Evolutionary conservation across 2,113 vertebrate species (phyloP).

Genomic region (Proteles cristata): DNA sequence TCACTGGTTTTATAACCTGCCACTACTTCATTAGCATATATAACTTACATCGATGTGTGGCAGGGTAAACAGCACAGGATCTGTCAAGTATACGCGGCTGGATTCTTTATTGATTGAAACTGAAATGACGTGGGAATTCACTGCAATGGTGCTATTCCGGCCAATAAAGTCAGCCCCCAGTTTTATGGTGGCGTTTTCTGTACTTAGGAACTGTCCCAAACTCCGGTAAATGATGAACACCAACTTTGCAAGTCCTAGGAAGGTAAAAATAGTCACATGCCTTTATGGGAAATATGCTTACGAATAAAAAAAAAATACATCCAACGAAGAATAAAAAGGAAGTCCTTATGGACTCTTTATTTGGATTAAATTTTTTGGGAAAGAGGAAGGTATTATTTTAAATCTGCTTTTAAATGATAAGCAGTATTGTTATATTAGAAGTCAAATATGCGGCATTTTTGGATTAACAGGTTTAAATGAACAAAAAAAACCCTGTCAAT

Average conservation of each 20-base stretch:
- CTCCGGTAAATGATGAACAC: slow-evolving; percentile 99
- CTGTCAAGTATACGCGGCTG: slow-evolving; percentile 97
- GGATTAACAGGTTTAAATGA: slow-evolving; percentile 46
- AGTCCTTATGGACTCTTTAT: neutral
- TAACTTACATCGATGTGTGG: slow-evolving; percentile 98
- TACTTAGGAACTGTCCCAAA: slow-evolving; percentile 96
- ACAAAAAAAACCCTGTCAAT: neutral
- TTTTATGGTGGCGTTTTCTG: slow-evolving; percentile 97
- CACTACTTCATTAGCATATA: slow-evolving; percentile 80
- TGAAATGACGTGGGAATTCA: slow-evolving; percentile 98
- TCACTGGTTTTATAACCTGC: slow-evolving; percentile 86
- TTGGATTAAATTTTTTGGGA: neutral
- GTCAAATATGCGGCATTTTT: slow-evolving; percentile 34
- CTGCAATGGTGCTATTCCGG: slow-evolving; percentile 94
- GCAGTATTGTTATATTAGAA: neutral
- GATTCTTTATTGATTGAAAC: slow-evolving; percentile 99
- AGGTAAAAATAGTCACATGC: slow-evolving; percentile 29
- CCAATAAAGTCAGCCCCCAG: slow-evolving; percentile 91
- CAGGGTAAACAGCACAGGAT: slow-evolving; percentile 98
- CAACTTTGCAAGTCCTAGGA: slow-evolving; percentile 95
- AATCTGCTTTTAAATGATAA: slow-evolving; percentile 42
- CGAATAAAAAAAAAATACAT: slow-evolving; percentile 2
- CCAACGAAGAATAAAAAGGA: neutral
- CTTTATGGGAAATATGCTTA: neutral
- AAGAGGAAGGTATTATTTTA: slow-evolving; percentile 9